phyloP scores from a whole-genome alignment of 2,888 invertebrate species.

The Eristalis tenax region DNA sequence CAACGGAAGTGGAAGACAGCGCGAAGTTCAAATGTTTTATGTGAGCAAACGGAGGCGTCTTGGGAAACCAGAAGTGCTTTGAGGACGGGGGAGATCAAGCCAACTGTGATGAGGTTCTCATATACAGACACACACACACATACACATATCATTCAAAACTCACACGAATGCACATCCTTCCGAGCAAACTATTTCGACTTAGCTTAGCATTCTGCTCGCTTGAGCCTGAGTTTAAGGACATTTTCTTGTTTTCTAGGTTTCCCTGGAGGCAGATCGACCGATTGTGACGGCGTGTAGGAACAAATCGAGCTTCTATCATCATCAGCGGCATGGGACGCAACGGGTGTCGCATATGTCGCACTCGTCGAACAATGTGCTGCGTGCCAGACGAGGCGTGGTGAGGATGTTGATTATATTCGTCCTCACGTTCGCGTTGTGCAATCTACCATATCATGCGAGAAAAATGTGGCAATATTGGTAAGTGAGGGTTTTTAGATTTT shows the following conservation, averaged over 20 bases:
- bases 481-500: slow-evolving; percentile 69
- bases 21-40: background rate
- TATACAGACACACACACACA: background rate
- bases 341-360: slow-evolving; percentile 85
- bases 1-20: background rate
- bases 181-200: background rate
- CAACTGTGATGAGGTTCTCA: background rate
- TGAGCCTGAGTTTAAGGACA: background rate
- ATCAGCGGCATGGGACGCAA: slow-evolving; percentile 81
- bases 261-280: slow-evolving; percentile 80
- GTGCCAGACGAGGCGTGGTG: slow-evolving; percentile 92
- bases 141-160: background rate
- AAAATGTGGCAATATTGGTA: slow-evolving; percentile 93
- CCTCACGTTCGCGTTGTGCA: slow-evolving; percentile 93
- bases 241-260: slow-evolving; percentile 77
- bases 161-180: background rate
- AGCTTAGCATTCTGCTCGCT: background rate
- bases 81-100: background rate
- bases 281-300: slow-evolving; percentile 80
- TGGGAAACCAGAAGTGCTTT: background rate
- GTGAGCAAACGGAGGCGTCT: background rate
- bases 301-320: slow-evolving; percentile 78
- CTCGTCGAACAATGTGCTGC: slow-evolving; percentile 88
- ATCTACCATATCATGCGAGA: slow-evolving; percentile 93
- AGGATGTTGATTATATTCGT: slow-evolving; percentile 94